Evolutionary conservation across 1,140 invertebrate species (phyloP), one percentile per base, ranked within the genome.

Genomic region (Coptotermes formosanus): DNA sequence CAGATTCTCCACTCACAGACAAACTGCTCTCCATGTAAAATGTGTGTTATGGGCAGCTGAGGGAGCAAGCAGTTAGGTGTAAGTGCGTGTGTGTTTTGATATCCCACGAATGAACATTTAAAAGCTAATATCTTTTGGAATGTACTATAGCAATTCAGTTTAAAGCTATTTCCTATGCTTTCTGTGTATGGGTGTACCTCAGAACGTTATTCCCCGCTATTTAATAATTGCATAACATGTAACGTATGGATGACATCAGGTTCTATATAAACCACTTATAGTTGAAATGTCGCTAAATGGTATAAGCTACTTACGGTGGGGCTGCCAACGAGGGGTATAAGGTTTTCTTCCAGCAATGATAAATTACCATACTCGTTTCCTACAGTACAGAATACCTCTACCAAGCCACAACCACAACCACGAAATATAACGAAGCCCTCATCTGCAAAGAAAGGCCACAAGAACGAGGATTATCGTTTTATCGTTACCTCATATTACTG

Each of bases 251-350:
- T 75, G 64, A 12, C 25, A 75, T 75, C 64, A 16, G 9, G 64
- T 2, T n/a, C n/a, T 75, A 16, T 30, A 75, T 30, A 75, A 30
- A 30, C 64, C 64, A 30, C 64, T 75, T 75, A 75, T 25, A 75
- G 64, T 30, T 75, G 64, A 75, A 75, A 75, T 75, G 64, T 75
- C 64, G 64, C 64, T 75, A 75, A 75, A 75, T 75, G 64, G 64
- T 75, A 30, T 75, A 75, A 75, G 64, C 64, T 75, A 75, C 64
- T 75, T 75, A 75, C 64, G 19, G 25, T 75, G 64, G n/a, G n/a
- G 25, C 8, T 25, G n/a, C n/a, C 25, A 16, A 8, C 14, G 25
- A 2, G n/a, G 25, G n/a, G 64, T 3, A 12, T 75, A 30, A 75
- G 64, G n/a, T 75, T 25, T 64, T 64, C 59, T 75, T 75, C 64